phyloP scores from a whole-genome alignment of 2,113 vertebrate genomes.

The Tetrax tetrax region DNA sequence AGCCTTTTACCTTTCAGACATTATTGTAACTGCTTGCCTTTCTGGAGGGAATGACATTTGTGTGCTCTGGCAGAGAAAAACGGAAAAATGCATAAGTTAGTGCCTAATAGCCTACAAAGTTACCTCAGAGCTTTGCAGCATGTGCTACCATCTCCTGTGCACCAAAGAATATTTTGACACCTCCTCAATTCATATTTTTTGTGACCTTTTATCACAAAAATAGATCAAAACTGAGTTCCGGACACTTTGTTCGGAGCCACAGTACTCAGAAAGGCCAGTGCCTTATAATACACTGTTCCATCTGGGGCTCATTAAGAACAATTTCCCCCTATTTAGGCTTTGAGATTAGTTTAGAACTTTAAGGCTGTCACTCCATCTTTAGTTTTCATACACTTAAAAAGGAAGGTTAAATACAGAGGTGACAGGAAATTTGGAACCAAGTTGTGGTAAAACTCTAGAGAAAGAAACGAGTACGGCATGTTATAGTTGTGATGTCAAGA shows the following conservation, averaged over 20 bases:
- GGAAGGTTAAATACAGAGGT: conserved; percentile 9
- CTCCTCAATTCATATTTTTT: not conserved
- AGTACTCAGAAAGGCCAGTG: not conserved
- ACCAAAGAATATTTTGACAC: not conserved
- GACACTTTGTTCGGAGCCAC: not conserved
- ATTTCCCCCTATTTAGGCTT: conserved; percentile 22
- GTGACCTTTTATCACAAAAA: conserved; percentile 35
- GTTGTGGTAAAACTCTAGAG: not conserved
- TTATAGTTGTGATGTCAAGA: not conserved
- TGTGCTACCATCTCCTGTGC: not conserved
- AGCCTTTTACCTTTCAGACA: not conserved
- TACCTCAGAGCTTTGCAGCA: not conserved
- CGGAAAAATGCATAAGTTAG: not conserved
- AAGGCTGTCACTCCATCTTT: not conserved
- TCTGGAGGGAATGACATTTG: not conserved
- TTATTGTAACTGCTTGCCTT: not conserved
- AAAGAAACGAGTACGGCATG: not conserved
- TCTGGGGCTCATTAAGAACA: conserved; percentile 26
- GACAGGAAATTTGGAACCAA: not conserved
- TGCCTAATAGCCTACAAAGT: not conserved
- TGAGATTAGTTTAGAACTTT: not conserved
- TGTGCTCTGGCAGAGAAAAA: not conserved
- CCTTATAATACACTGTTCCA: not conserved
- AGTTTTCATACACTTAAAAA: not conserved
- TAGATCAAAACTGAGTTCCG: conserved; percentile 6